Conservation (phyloP, 2,888 invertebrate genomes). For the Papilio protenor region DNA sequence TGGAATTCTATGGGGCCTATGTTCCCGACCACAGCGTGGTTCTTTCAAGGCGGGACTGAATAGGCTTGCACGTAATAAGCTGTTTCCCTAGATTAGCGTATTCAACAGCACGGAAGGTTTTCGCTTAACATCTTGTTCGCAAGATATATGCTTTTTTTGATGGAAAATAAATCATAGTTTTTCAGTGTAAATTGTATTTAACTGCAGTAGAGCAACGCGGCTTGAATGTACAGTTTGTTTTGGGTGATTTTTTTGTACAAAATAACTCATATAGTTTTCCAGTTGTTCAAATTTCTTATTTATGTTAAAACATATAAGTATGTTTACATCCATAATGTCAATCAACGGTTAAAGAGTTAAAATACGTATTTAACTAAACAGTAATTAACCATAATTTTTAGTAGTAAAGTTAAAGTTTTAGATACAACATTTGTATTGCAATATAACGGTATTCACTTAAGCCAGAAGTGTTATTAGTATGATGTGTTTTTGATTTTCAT, state of each 20-base stretch:
- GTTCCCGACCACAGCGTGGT: conserved; percentile 40
- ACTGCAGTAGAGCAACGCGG: not conserved
- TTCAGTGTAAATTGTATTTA: not conserved
- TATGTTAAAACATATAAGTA: not conserved
- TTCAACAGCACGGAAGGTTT: conserved; percentile 39
- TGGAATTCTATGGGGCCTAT: conserved; percentile 42
- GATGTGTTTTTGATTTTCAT: too few species aligned
- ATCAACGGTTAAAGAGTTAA: too few species aligned
- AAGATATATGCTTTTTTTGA: conserved; percentile 20
- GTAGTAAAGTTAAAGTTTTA: too few species aligned
- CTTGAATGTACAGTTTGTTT: not conserved
- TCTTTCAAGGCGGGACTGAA: conserved; percentile 43
- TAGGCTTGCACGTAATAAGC: conserved; percentile 41
- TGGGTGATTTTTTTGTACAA: not conserved
- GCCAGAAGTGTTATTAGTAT: too few species aligned
- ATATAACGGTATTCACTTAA: too few species aligned
- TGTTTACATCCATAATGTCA: too few species aligned
- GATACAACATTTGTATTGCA: too few species aligned
- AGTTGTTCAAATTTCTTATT: not conserved
- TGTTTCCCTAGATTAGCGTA: conserved; percentile 44
- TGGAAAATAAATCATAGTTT: conserved; percentile 22
- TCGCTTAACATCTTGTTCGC: conserved; percentile 36
- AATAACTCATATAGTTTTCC: not conserved
- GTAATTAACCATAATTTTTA: too few species aligned
- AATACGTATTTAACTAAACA: too few species aligned